Percentiles rank a stretch among this genome's conserved stretches.
phyloP scores from a whole-genome alignment of 2,797 vertebrate species.

The Mormyrops boulengeri region DNA sequence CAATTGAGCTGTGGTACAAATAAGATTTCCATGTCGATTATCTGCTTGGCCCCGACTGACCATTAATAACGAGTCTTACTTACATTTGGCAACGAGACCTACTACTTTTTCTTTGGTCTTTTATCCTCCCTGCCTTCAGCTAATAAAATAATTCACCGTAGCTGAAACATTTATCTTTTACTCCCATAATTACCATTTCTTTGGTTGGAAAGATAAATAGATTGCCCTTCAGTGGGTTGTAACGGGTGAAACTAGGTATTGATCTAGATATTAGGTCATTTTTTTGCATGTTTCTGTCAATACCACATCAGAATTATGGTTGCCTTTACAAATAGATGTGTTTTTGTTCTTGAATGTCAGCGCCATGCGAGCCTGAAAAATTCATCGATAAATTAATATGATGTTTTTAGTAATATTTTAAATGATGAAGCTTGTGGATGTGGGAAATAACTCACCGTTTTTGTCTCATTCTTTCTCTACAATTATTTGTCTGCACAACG shows the following conservation, averaged over 20 bases:
- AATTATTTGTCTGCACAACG: not conserved
- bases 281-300: slow-evolving; percentile 70
- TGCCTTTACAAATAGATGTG: slow-evolving; percentile 77
- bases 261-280: slow-evolving; percentile 75
- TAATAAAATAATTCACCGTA: slow-evolving; percentile 75
- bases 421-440: slow-evolving; percentile 44
- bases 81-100: not conserved
- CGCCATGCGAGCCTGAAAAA: slow-evolving; percentile 67
- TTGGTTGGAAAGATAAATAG: slow-evolving; percentile 70
- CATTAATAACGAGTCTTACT: slow-evolving; percentile 6
- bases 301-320: slow-evolving; percentile 67
- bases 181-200: slow-evolving; percentile 77
- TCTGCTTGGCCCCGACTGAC: not conserved
- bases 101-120: slow-evolving; percentile 26
- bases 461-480: slow-evolving; percentile 6
- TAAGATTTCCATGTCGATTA: slow-evolving; percentile 10
- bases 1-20: not conserved
- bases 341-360: slow-evolving; percentile 73
- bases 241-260: slow-evolving; percentile 74
- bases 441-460: slow-evolving; percentile 27
- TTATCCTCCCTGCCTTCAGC: slow-evolving; percentile 72
- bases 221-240: slow-evolving; percentile 60
- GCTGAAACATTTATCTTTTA: slow-evolving; percentile 74
- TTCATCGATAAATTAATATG: slow-evolving; percentile 73
- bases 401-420: slow-evolving; percentile 70